Percentiles rank a stretch among this genome's conserved stretches.
phyloP scores from a whole-genome alignment of 2,888 invertebrate genomes.

The Lepidochitona cinerea region DNA sequence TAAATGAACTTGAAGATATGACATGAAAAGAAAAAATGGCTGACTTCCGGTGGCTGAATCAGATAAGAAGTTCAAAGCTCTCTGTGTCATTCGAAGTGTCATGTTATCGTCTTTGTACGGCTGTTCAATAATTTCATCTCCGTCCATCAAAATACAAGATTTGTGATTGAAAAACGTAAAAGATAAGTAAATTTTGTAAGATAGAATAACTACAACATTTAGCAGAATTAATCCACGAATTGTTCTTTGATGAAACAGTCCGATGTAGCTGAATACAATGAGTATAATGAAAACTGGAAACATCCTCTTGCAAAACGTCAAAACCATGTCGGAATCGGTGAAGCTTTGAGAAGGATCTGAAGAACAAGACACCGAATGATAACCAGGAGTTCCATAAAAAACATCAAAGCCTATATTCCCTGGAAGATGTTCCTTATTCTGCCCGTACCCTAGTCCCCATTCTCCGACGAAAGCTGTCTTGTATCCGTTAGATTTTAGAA shows the following conservation, averaged over 20 bases:
- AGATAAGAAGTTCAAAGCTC: constrained; percentile 17
- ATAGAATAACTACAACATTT: constrained; percentile 6
- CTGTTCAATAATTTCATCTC: constrained; percentile 22
- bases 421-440: constrained; percentile 11
- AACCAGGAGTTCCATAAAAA: constrained; percentile 23
- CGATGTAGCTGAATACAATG: constrained; percentile 8
- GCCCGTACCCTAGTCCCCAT: constrained; percentile 21
- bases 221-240: constrained; percentile 1
- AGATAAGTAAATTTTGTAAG: background rate
- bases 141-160: constrained; percentile 20
- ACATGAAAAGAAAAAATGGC: constrained; percentile 25
- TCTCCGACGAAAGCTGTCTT: constrained; percentile 15
- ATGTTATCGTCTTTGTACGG: constrained; percentile 23
- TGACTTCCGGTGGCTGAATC: constrained; percentile 7
- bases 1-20: constrained; percentile 20
- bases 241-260: constrained; percentile 1
- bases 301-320: background rate
- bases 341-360: constrained; percentile 1
- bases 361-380: constrained; percentile 16
- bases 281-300: constrained; percentile 13
- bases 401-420: constrained; percentile 18
- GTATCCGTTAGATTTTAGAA: constrained; percentile 7
- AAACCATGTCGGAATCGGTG: constrained; percentile 19
- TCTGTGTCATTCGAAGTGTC: constrained; percentile 16
- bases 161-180: constrained; percentile 13